Evolutionary conservation across 2,888 invertebrate species (phyloP).

Genomic region (Apodemia hepburni): DNA sequence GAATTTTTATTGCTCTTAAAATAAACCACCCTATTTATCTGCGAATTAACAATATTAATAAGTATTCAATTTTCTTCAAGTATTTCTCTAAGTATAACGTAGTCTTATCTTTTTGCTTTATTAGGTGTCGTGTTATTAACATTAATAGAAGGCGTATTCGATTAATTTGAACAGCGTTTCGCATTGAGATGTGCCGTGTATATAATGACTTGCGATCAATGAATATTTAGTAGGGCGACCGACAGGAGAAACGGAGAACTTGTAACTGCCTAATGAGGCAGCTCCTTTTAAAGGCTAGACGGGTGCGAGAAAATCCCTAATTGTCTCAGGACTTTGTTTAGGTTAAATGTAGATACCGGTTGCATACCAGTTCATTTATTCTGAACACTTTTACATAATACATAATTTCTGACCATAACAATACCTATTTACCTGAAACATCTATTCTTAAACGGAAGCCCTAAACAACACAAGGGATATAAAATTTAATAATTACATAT

Average conservation of each 20-base stretch:
- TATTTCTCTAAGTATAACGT: neutral
- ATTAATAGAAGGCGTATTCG: slow-evolving; percentile 49
- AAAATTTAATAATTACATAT: no score
- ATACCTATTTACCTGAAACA: no score
- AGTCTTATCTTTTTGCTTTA: slow-evolving; percentile 44
- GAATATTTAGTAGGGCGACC: slow-evolving; percentile 63
- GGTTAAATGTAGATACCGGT: neutral
- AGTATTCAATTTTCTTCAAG: slow-evolving; percentile 27
- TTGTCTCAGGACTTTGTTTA: slow-evolving; percentile 56
- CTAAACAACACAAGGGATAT: no score
- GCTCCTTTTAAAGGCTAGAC: slow-evolving; percentile 55
- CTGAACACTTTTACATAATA: neutral
- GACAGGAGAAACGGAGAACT: slow-evolving; percentile 41
- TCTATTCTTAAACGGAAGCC: no score
- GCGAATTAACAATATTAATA: slow-evolving; percentile 53
- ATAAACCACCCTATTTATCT: slow-evolving; percentile 44
- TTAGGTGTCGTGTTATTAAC: slow-evolving; percentile 54
- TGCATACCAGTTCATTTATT: neutral
- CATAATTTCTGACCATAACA: no score
- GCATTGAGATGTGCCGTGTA: slow-evolving; percentile 39
- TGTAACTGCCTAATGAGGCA: slow-evolving; percentile 66
- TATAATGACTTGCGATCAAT: slow-evolving; percentile 58
- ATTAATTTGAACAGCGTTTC: slow-evolving; percentile 33
- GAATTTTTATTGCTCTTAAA: slow-evolving; percentile 62
- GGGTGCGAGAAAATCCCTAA: slow-evolving; percentile 66